Evolutionary conservation across 2,888 invertebrate genomes (phyloP), one percentile per base, ranked within the genome.

Genomic region (Drosophila cognata): DNA sequence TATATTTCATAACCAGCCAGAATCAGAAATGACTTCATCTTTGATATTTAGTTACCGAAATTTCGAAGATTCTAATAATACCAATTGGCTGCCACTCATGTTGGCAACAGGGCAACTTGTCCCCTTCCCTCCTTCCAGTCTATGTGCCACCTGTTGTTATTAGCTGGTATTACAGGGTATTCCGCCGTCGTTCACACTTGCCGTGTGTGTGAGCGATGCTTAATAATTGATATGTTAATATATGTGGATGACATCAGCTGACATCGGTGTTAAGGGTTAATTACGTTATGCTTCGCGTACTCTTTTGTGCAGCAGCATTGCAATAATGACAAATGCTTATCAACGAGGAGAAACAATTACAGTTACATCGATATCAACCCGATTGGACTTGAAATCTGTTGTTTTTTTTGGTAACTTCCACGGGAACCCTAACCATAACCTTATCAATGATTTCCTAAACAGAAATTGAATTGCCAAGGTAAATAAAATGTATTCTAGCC

Each of bases 241-340:
- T 41, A 41, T 41, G n/a, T 41, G 2, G 18, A 0, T 18, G 18
- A 38, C 38, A 38, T n/a, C 41, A 25, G 46, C 25, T 3, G 16
- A 41, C 41, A n/a, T 43, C 43, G 18, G 28, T 1, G 13, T 43
- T 21, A 21, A 21, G 43, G 13, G 43, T 43, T 43, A 43, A 43
- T 43, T 43, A 3, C 13, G 13, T 3, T n/a, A 21, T 13, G 13
- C 43, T 21, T 7, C 21, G 43, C 21, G 6, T 48, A 28, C 16
- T 8, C 5, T 28, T 25, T 50, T 28, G 48, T 50, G 48, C 48
- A 10, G 2, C 21, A 4, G 2, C 28, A 28, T 25, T 36, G 63
- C 25, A 48, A 63, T 36, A 63, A 63, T 64, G 13, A 25, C 13
- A 13, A 43, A 46, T 46, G 46, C 21, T 2, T 21, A 21, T 21